A percentile compares a stretch with the other conserved stretches of the same genome.
These are phyloP conservation scores for Lomographa bimaculata DNA, from an alignment of 2,888 invertebrate genomes.

Conservation along the genomic window DNA sequence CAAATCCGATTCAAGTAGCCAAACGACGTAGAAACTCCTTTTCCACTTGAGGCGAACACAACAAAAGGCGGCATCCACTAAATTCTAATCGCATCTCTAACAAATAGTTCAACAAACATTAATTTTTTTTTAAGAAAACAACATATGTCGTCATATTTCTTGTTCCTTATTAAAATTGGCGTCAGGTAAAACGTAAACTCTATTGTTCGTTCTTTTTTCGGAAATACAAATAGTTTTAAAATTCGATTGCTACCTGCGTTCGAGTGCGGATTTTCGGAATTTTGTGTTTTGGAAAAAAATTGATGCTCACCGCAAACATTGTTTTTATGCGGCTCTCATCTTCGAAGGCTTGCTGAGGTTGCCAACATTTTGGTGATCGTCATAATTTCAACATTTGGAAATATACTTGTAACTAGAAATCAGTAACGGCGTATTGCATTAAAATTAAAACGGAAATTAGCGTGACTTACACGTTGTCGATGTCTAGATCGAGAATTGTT, in stretches of 20 bases:
- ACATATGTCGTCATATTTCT: slow-evolving; percentile 79
- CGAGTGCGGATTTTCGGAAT: slow-evolving; percentile 77
- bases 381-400: too few relatives aligned
- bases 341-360: slow-evolving; percentile 48
- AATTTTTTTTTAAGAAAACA: slow-evolving; percentile 30
- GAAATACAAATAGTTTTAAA: slow-evolving; percentile 79
- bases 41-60: slow-evolving; percentile 54
- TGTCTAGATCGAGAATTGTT: too few relatives aligned
- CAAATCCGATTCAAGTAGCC: slow-evolving; percentile 66
- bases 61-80: slow-evolving; percentile 60
- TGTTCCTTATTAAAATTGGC: slow-evolving; percentile 75
- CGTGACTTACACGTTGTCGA: too few relatives aligned
- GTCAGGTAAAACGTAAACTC: slow-evolving; percentile 73
- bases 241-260: slow-evolving; percentile 77
- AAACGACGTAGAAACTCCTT: slow-evolving; percentile 69
- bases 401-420: too few relatives aligned
- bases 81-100: slow-evolving; percentile 68
- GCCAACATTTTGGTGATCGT: slow-evolving; percentile 49
- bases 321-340: slow-evolving; percentile 68
- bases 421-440: too few relatives aligned
- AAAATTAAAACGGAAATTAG: too few relatives aligned
- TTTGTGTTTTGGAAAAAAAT: slow-evolving; percentile 68
- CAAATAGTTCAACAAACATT: slow-evolving; percentile 65
- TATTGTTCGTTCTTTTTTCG: slow-evolving; percentile 74
- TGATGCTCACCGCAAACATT: slow-evolving; percentile 80